Conservation (phyloP, 2,797 vertebrate genomes). For the Tadarida brasiliensis region DNA sequence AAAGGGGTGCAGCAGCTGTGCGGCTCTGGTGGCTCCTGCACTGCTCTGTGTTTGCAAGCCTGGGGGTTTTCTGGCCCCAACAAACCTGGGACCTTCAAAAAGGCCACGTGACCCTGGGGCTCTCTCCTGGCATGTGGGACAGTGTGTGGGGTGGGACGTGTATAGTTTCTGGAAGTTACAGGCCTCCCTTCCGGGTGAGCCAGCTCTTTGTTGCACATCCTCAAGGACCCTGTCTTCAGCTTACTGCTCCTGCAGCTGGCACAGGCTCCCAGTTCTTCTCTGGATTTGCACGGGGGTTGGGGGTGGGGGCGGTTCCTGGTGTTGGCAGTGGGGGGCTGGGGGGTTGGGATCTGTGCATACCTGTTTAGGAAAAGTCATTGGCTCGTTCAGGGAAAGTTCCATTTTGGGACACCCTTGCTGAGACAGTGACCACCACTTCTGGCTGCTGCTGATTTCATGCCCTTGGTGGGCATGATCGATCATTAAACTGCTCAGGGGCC, state of each 20-base stretch:
- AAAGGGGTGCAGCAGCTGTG: neutral
- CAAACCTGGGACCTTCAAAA: neutral
- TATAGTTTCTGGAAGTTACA: conserved; percentile 9
- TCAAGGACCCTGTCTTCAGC: conserved; percentile 58
- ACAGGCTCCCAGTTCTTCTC: conserved; percentile 41
- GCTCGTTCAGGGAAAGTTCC: neutral
- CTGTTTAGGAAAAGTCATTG: neutral
- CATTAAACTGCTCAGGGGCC: neutral
- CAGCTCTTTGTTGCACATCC: conserved; percentile 65
- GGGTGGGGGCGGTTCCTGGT: neutral
- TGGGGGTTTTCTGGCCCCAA: neutral
- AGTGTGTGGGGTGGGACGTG: neutral
- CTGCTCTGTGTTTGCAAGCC: neutral
- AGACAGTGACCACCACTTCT: neutral
- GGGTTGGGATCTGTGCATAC: neutral
- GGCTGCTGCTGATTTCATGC: neutral
- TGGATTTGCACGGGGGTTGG: neutral
- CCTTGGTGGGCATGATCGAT: neutral
- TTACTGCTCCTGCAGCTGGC: conserved; percentile 50
- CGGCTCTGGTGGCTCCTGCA: neutral
- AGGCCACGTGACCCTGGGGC: neutral
- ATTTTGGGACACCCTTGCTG: neutral
- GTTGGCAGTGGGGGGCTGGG: neutral
- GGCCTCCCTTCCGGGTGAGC: conserved; percentile 36
- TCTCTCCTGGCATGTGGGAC: neutral